Conservation (phyloP, 2,113 vertebrate species). For the Lophura nycthemera region DNA sequence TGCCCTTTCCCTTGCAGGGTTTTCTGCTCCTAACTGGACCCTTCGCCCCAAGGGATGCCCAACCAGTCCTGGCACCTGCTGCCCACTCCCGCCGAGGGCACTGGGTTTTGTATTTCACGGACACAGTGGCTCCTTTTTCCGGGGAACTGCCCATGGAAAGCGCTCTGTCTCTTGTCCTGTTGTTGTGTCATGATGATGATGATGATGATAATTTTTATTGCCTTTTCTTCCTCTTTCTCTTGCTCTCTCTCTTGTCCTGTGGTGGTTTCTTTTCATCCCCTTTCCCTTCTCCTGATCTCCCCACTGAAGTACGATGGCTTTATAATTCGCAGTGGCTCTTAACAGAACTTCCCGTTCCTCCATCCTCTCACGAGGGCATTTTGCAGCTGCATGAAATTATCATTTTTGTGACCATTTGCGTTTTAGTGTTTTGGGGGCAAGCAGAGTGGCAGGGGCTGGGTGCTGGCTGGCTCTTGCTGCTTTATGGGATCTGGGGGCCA, state of each 20-base stretch:
- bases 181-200: constrained; percentile 65
- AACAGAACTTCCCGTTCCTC: not conserved
- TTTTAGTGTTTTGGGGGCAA: not conserved
- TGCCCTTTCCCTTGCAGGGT: constrained; percentile 76
- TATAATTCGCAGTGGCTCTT: constrained; percentile 68
- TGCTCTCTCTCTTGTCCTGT: constrained; percentile 43
- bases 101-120: constrained; percentile 65
- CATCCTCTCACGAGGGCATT: not conserved
- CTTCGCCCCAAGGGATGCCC: constrained; percentile 55
- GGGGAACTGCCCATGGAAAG: constrained; percentile 63
- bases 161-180: constrained; percentile 72
- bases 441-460: not conserved
- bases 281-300: constrained; percentile 31
- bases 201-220: constrained; percentile 44
- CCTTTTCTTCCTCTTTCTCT: constrained; percentile 41
- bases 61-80: constrained; percentile 52
- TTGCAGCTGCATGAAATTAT: constrained; percentile 61
- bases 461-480: not conserved
- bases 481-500: not conserved
- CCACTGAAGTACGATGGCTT: constrained; percentile 60
- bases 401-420: not conserved
- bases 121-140: constrained; percentile 69
- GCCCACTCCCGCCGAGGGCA: constrained; percentile 26
- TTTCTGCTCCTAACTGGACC: constrained; percentile 81
- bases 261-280: constrained; percentile 38